Conservation (phyloP, 1,140 invertebrate genomes). For the Drosophila eugracilis region DNA sequence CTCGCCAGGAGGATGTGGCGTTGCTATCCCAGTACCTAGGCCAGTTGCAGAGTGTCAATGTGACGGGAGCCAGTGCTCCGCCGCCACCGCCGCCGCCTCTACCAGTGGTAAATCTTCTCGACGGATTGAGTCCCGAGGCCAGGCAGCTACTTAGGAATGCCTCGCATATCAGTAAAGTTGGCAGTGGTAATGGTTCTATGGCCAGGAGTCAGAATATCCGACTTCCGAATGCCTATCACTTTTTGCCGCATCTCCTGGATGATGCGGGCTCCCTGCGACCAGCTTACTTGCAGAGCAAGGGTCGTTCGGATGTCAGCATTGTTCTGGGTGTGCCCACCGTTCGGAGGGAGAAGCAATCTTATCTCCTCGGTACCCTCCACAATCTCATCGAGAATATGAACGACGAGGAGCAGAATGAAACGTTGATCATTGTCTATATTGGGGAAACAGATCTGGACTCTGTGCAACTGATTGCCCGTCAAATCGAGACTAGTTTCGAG, state of each 20-base stretch:
- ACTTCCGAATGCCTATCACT: conserved; percentile 93
- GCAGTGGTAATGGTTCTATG: conserved; percentile 41
- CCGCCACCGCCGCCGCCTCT: conserved; percentile 30
- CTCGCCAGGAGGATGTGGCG: conserved; percentile 89
- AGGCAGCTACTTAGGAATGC: conserved; percentile 85
- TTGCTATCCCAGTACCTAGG: conserved; percentile 88
- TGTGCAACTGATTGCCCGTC: conserved; percentile 89
- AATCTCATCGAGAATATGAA: conserved; percentile 94
- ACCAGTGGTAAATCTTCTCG: conserved; percentile 72
- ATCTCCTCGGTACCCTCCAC: conserved; percentile 94
- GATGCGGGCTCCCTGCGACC: conserved; percentile 92
- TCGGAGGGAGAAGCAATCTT: conserved; percentile 94
- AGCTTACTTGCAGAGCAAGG: conserved; percentile 91
- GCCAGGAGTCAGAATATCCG: conserved; percentile 85
- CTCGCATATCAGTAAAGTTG: conserved; percentile 44
- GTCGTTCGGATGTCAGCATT: conserved; percentile 90
- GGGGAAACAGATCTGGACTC: conserved; percentile 93
- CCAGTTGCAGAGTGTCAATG: conserved; percentile 53
- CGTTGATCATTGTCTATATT: conserved; percentile 95
- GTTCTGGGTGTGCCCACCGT: conserved; percentile 96
- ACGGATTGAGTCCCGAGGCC: conserved; percentile 85
- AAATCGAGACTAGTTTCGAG: conserved; percentile 92
- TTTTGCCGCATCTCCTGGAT: conserved; percentile 94
- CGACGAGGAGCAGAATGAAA: conserved; percentile 90
- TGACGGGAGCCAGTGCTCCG: conserved; percentile 19